These are phyloP conservation scores for Diploscapter pachys DNA, from an alignment of 1,140 invertebrate species.

Conservation along the genomic window DNA sequence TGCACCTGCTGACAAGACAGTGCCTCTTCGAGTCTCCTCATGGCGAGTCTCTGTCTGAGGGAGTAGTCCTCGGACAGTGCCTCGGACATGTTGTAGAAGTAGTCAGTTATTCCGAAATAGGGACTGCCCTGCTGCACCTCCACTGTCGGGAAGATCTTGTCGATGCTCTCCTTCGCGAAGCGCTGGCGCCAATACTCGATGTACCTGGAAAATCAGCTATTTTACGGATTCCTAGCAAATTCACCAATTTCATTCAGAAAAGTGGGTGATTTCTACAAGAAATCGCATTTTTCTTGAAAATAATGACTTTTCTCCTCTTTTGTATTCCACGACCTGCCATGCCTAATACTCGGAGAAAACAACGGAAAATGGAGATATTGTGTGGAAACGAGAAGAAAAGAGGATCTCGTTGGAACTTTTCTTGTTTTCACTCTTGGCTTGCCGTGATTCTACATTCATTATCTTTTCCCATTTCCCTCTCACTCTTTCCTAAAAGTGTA, in stretches of 20 bases:
- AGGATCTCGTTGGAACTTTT: too few relatives aligned
- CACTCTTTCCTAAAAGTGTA: too few relatives aligned
- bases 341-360: too few relatives aligned
- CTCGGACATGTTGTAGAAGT: conserved; percentile 53
- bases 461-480: too few relatives aligned
- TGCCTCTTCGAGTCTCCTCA: conserved; percentile 57
- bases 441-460: too few relatives aligned
- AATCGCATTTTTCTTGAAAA: too few relatives aligned
- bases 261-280: conserved; percentile 12
- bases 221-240: neutral
- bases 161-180: conserved; percentile 50
- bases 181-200: conserved; percentile 58
- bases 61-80: conserved; percentile 39
- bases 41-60: conserved; percentile 53
- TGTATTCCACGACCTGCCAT: too few relatives aligned
- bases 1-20: conserved; percentile 48
- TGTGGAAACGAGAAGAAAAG: too few relatives aligned
- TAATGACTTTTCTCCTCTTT: too few relatives aligned
- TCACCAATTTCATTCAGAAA: neutral
- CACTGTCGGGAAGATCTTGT: conserved; percentile 55
- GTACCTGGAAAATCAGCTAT: conserved; percentile 25
- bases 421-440: too few relatives aligned
- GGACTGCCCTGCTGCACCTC: conserved; percentile 43
- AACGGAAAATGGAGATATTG: too few relatives aligned
- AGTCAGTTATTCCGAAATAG: conserved; percentile 46